Base-by-base conservation (phyloP, 2,888 invertebrate species). In the Cerastis leucographa region DNA sequence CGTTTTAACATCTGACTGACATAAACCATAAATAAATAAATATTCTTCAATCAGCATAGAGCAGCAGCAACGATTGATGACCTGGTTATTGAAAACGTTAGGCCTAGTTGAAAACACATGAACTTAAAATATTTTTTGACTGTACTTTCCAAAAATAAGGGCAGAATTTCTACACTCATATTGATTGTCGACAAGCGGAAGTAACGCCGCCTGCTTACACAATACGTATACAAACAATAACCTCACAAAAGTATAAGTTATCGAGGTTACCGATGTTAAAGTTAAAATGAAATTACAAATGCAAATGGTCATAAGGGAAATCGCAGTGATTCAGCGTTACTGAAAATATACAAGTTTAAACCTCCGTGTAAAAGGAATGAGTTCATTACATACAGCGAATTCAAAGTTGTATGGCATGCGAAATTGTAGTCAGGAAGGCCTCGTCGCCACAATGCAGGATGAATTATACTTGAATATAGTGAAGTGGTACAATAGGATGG, bases 221-320 rank as follows among this genome's bases (percentile, higher is more conserved):
- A 74, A 78, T 54, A 54, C 40, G 14, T n/a, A 73, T 17, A 62
- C 65, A 73, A 65, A 69, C 17, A 69, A 73, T 54, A 46, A 69
- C 17, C 2, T 12, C 42, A 67, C 14, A 61, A 61, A 35, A 61
- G 19, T 35, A 46, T 14, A 65, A 2, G 8, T 25, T 25, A 64
- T 29, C 44, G 59, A 84, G 68, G 74, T 78, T 78, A 68, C 44
- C 22, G 11, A 76, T n/a, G 44, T 46, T 12, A 65, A 29, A 61
- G n/a, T 35, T 62, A 69, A 81, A 81, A 74, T 69, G 0, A 64
- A 85, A 85, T 74, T 85, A 59, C 40, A 80, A 70, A 74, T 80
- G 62, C 74, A 80, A 85, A 84, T 74, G 6, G 7, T n/a, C 19
- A 25, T 17, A 71, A 65, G 54, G 62, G 61, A 80, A 85, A 75